phyloP scores from a whole-genome alignment of 2,888 invertebrate genomes.

The Drosophila rubida region DNA sequence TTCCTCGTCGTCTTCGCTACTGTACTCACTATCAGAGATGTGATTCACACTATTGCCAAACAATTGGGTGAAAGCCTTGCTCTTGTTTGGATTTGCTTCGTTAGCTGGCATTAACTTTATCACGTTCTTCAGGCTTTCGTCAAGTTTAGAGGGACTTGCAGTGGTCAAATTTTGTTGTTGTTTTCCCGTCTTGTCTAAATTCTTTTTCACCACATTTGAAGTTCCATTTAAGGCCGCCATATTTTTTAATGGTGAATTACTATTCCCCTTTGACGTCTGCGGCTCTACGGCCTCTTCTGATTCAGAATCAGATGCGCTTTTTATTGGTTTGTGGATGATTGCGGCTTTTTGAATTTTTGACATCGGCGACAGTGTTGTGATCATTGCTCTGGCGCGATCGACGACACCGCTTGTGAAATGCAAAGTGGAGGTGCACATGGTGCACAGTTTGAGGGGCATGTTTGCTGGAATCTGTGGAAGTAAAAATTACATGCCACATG shows the following conservation, averaged over 20 bases:
- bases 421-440: slow-evolving; percentile 41
- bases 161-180: not conserved
- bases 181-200: not conserved
- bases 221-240: not conserved
- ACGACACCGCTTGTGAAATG: slow-evolving; percentile 27
- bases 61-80: slow-evolving; percentile 25
- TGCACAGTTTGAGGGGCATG: slow-evolving; percentile 49
- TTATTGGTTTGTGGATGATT: not conserved
- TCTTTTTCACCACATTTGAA: not conserved
- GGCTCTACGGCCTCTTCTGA: not conserved
- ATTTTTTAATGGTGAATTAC: not conserved
- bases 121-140: slow-evolving; percentile 30
- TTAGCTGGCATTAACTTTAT: slow-evolving; percentile 43
- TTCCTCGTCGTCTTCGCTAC: slow-evolving; percentile 3
- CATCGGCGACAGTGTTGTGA: slow-evolving; percentile 2
- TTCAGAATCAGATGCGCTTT: not conserved
- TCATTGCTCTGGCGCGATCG: slow-evolving; percentile 17
- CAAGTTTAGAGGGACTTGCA: slow-evolving; percentile 4
- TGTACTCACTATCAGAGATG: slow-evolving; percentile 22
- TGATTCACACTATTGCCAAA: slow-evolving; percentile 40
- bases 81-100: slow-evolving; percentile 12
- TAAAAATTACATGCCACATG: not conserved
- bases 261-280: not conserved
- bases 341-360: not conserved
- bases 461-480: slow-evolving; percentile 32